Evolutionary conservation across 1,140 invertebrate species (phyloP).

Genomic region (Papilio dardanus): DNA sequence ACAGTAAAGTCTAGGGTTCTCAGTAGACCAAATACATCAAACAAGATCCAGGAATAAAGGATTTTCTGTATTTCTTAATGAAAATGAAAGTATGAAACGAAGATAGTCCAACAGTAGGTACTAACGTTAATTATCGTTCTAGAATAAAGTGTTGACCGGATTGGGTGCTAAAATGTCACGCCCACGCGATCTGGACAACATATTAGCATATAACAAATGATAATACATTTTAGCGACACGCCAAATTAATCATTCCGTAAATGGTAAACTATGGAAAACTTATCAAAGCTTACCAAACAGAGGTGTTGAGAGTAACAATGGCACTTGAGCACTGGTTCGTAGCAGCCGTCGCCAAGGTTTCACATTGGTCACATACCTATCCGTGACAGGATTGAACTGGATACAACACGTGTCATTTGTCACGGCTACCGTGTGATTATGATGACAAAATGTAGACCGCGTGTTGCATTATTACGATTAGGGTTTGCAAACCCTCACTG

Average conservation of each 20-base stretch:
- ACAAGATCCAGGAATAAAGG: too few relatives aligned
- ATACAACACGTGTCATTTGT: constrained; percentile 2
- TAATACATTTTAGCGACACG: background rate
- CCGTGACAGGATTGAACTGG: background rate
- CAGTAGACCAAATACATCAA: too few relatives aligned
- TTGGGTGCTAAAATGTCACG: background rate
- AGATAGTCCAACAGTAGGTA: too few relatives aligned
- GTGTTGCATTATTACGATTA: background rate
- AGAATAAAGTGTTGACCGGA: background rate
- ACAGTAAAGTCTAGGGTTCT: too few relatives aligned
- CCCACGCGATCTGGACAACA: background rate
- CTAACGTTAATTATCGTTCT: too few relatives aligned
- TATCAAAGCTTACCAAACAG: background rate
- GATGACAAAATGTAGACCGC: background rate
- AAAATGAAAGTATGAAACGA: too few relatives aligned
- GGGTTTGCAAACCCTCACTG: too few relatives aligned
- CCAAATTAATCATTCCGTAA: background rate
- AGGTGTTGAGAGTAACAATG: background rate
- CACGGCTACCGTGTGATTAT: background rate
- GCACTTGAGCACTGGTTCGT: background rate
- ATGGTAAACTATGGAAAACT: background rate
- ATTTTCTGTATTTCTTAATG: too few relatives aligned
- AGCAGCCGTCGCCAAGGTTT: background rate
- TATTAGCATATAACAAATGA: background rate
- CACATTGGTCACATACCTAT: background rate